Conservation (phyloP, 2,113 vertebrate species). For the Gadus chalcogrammus region DNA sequence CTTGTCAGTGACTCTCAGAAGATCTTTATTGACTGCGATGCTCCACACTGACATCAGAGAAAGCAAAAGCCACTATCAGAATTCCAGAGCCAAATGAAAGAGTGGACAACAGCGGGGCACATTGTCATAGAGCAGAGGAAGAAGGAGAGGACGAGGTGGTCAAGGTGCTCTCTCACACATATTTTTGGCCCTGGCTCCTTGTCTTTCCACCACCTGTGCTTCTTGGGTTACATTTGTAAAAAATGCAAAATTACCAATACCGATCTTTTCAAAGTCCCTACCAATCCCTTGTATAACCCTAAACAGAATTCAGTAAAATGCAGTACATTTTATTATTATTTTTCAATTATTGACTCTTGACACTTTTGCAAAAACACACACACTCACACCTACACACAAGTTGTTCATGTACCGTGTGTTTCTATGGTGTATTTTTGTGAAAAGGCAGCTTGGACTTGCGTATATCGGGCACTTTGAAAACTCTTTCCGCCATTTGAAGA, state of each 20-base stretch:
- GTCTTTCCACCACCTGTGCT: slow-evolving; percentile 16
- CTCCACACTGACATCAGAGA: too few relatives aligned
- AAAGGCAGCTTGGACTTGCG: slow-evolving; percentile 53
- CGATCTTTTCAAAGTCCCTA: slow-evolving; percentile 23
- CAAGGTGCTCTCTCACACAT: slow-evolving; percentile 8
- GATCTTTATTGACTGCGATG: too few relatives aligned
- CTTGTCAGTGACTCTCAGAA: too few relatives aligned
- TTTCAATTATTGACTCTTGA: slow-evolving; percentile 3
- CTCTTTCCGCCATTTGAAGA: slow-evolving; percentile 16
- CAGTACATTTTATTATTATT: slow-evolving; percentile 33
- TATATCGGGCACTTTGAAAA: slow-evolving; percentile 46
- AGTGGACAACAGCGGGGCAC: background rate
- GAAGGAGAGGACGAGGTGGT: background rate
- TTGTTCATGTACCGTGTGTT: slow-evolving; percentile 30
- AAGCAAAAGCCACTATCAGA: too few relatives aligned
- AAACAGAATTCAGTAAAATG: slow-evolving; percentile 27
- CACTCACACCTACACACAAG: slow-evolving; percentile 15
- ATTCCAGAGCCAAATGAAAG: too few relatives aligned
- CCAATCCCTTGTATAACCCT: slow-evolving; percentile 45
- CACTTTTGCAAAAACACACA: slow-evolving; percentile 13
- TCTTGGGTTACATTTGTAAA: slow-evolving; percentile 43
- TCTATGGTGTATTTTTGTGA: slow-evolving; percentile 30
- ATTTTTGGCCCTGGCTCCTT: slow-evolving; percentile 16
- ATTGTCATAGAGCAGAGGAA: background rate
- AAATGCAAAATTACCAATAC: slow-evolving; percentile 47